Evolutionary conservation across 2,888 invertebrate species (phyloP).

Genomic region (Malthinus flaveolus): DNA sequence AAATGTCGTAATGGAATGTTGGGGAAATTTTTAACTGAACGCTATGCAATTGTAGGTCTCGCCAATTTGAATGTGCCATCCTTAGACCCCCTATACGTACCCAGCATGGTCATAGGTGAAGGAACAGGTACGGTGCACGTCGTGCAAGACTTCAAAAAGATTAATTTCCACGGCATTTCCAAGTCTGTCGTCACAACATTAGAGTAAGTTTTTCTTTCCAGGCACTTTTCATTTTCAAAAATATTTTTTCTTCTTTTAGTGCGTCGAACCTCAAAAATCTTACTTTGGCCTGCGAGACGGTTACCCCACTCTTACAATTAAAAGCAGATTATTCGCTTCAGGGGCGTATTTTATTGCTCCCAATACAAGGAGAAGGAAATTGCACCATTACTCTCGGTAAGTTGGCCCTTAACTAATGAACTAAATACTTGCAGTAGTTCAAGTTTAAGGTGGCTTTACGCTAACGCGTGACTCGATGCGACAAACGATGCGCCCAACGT

Average conservation of each 20-base stretch:
- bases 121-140: constrained; percentile 66
- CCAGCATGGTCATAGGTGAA: constrained; percentile 51
- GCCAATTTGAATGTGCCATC: constrained; percentile 53
- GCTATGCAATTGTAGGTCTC: constrained; percentile 20
- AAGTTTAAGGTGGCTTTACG: no score
- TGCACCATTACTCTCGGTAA: constrained; percentile 67
- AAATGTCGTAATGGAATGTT: no score
- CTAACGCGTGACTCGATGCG: no score
- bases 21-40: no score
- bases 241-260: neutral
- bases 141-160: constrained; percentile 67
- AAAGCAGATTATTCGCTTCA: constrained; percentile 68
- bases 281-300: constrained; percentile 55
- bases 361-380: constrained; percentile 66
- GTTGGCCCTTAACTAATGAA: constrained; percentile 12
- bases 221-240: neutral
- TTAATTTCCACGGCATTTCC: constrained; percentile 66
- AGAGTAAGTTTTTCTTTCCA: constrained; percentile 53
- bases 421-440: no score
- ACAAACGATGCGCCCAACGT: no score
- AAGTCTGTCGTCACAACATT: constrained; percentile 59
- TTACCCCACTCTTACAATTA: constrained; percentile 63
- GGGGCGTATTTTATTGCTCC: constrained; percentile 66
- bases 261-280: constrained; percentile 41
- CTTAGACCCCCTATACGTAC: constrained; percentile 56